These are phyloP conservation scores for Montipora sp. DNA, from an alignment of 64 coral and sea anemone species.

Conservation along the genomic window DNA sequence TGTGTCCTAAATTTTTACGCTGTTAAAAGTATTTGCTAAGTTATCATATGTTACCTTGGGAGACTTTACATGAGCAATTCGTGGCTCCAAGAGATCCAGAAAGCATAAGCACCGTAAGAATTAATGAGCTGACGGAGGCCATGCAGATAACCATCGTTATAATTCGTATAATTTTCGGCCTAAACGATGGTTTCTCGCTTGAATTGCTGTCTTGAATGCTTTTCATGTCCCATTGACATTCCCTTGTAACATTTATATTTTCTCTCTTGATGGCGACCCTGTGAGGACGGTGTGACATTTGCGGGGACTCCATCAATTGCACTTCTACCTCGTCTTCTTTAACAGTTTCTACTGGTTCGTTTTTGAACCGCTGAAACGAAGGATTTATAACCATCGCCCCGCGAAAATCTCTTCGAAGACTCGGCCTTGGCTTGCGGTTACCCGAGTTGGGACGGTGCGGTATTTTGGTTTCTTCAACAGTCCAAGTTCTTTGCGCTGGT, in stretches of 20 bases:
- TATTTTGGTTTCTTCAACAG: constrained; percentile 4
- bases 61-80: neutral
- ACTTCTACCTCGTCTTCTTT: constrained; percentile 11
- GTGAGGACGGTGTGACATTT: neutral
- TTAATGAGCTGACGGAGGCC: neutral
- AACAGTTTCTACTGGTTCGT: neutral
- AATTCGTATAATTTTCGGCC: neutral
- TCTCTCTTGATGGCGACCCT: constrained; percentile 21
- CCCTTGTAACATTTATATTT: constrained; percentile 11
- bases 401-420: neutral
- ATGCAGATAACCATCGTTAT: neutral
- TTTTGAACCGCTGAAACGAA: neutral
- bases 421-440: neutral
- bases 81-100: neutral
- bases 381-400: neutral
- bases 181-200: neutral
- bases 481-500: constrained; percentile 24
- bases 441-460: constrained; percentile 14
- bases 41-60: neutral
- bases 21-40: neutral
- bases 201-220: neutral
- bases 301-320: neutral
- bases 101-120: constrained; percentile 3
- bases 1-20: neutral
- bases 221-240: constrained; percentile 1